These are phyloP conservation scores for Trachelus tabidus DNA, from an alignment of 2,888 invertebrate genomes.

Conservation along the genomic window DNA sequence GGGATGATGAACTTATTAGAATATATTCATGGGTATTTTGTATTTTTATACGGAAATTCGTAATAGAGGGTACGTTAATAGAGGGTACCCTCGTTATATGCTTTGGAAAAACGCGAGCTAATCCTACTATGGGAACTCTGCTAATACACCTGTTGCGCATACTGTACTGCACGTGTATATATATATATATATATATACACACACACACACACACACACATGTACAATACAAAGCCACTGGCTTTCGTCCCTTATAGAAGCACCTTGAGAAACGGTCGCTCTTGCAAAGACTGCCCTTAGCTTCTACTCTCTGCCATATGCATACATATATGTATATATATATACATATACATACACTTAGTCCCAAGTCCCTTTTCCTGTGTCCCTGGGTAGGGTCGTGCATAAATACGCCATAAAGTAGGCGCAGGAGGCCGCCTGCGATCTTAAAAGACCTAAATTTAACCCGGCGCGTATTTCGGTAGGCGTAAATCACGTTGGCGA, in stretches of 20 bases:
- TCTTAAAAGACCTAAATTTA: constrained; percentile 35
- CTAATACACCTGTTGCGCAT: constrained; percentile 1
- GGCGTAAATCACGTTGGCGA: constrained; percentile 4
- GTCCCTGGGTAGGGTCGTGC: constrained; percentile 10
- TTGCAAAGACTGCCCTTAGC: not conserved
- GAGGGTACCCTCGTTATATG: not conserved
- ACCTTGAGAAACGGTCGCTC: not conserved
- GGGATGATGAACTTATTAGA: not conserved
- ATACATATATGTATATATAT: not conserved
- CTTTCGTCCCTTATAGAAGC: not conserved
- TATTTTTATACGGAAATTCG: not conserved
- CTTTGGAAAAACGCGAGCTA: not conserved
- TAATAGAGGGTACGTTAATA: not conserved
- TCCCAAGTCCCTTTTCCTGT: not conserved
- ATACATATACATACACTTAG: not conserved
- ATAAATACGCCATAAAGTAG: constrained; percentile 36
- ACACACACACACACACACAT: too few species aligned
- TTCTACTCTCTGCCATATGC: not conserved
- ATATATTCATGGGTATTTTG: not conserved
- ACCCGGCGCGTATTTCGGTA: constrained; percentile 20
- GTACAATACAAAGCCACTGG: not conserved
- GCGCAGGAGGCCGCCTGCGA: constrained; percentile 31
- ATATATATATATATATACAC: not conserved
- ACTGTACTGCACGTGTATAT: not conserved
- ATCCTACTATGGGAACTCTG: not conserved